Evolutionary conservation across 2,113 vertebrate genomes (phyloP).

Genomic region (Chinchilla lanigera): DNA sequence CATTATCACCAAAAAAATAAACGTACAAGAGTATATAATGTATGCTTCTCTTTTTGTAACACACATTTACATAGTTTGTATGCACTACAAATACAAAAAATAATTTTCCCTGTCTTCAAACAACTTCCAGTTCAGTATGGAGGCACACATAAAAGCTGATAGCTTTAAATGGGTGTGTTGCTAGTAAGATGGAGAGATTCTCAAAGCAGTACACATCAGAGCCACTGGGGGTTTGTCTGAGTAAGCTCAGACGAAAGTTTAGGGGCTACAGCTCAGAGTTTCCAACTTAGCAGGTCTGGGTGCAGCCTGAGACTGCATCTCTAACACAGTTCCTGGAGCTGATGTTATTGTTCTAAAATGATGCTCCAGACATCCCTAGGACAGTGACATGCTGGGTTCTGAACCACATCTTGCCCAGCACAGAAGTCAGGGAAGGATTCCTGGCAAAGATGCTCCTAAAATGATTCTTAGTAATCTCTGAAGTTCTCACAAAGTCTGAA

Average conservation of each 20-base stretch:
- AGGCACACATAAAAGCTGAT: neutral
- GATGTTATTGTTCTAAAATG: neutral
- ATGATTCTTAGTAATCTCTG: neutral
- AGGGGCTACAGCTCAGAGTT: neutral
- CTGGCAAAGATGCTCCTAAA: neutral
- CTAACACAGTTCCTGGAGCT: neutral
- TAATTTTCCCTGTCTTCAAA: neutral
- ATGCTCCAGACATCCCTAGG: neutral
- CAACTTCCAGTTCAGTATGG: neutral
- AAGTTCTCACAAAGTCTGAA: neutral
- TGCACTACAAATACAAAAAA: neutral
- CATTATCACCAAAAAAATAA: neutral
- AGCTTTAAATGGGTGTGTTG: neutral
- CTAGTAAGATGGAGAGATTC: neutral
- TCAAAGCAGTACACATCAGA: neutral
- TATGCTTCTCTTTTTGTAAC: neutral
- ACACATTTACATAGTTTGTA: neutral
- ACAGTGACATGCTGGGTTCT: neutral
- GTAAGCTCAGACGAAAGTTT: neutral
- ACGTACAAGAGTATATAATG: neutral
- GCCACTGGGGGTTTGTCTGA: neutral
- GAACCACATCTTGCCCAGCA: neutral
- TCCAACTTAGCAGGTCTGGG: neutral
- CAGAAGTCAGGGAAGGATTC: neutral
- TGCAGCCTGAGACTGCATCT: neutral